Percentiles rank a stretch among this genome's conserved stretches.
These are phyloP conservation scores for Pogonomyrmex barbatus DNA, from an alignment of 1,140 invertebrate genomes.

Conservation along the genomic window DNA sequence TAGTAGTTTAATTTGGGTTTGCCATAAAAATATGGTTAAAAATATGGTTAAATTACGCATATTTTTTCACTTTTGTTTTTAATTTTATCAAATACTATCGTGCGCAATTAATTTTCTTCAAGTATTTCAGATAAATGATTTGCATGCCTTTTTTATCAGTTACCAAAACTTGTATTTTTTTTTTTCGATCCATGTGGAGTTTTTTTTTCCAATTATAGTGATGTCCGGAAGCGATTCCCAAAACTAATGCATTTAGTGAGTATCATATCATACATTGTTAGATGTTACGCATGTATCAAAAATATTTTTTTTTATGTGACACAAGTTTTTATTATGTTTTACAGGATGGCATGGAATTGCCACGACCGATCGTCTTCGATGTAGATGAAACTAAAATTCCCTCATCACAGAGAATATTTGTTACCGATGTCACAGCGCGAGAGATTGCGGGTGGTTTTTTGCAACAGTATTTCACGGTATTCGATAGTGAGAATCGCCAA, in stretches of 20 bases:
- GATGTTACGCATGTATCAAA: neutral
- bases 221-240: constrained; percentile 93
- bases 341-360: constrained; percentile 92
- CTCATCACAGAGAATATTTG: constrained; percentile 89
- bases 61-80: no score
- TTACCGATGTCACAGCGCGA: constrained; percentile 89
- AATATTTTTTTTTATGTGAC: neutral
- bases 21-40: neutral
- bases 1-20: neutral
- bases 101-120: neutral
- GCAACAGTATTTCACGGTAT: constrained; percentile 93
- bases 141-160: neutral
- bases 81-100: neutral
- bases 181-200: constrained; percentile 78
- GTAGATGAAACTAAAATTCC: constrained; percentile 89
- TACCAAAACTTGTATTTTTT: constrained; percentile 70
- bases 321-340: neutral
- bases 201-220: constrained; percentile 89
- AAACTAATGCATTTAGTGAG: constrained; percentile 94
- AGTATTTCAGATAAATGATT: neutral
- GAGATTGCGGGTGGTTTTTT: constrained; percentile 92
- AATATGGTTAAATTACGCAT: neutral
- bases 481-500: constrained; percentile 93
- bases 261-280: constrained; percentile 11
- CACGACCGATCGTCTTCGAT: constrained; percentile 93